Evolutionary conservation across 2,797 vertebrate genomes (phyloP).

Genomic region (Alosa sapidissima): DNA sequence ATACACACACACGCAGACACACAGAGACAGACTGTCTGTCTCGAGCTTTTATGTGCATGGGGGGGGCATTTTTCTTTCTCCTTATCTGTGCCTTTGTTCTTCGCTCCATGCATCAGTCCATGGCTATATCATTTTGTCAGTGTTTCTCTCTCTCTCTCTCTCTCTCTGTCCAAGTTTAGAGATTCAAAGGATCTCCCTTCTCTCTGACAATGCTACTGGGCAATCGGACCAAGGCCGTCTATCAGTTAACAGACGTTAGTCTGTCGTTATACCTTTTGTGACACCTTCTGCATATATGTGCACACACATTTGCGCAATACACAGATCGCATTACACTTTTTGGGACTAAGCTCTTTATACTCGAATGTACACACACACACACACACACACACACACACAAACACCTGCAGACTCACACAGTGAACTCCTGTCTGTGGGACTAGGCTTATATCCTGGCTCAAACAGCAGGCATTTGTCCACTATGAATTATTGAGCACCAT

Average conservation of each 20-base stretch:
- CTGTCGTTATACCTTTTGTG: neutral
- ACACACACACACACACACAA: neutral
- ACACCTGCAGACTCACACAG: neutral
- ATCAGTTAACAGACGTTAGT: neutral
- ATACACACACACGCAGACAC: neutral
- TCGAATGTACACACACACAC: neutral
- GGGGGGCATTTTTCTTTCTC: neutral
- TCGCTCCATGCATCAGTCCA: neutral
- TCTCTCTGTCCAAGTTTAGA: neutral
- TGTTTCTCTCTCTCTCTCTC: neutral
- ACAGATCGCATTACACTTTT: neutral
- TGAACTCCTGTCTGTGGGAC: neutral
- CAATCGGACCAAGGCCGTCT: neutral
- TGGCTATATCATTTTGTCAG: neutral
- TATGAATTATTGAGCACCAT: slow-evolving; percentile 35
- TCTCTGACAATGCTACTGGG: neutral
- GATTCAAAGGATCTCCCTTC: neutral
- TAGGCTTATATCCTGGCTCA: slow-evolving; percentile 25
- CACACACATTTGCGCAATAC: neutral
- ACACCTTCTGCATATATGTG: neutral
- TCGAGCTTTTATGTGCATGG: neutral
- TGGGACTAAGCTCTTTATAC: no score
- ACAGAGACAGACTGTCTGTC: neutral
- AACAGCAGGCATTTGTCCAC: slow-evolving; percentile 33
- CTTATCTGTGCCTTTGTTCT: neutral